Percentiles rank a stretch among this genome's conserved stretches.
Evolutionary conservation across 2,113 vertebrate genomes (phyloP).

Genomic region (Otis tarda): DNA sequence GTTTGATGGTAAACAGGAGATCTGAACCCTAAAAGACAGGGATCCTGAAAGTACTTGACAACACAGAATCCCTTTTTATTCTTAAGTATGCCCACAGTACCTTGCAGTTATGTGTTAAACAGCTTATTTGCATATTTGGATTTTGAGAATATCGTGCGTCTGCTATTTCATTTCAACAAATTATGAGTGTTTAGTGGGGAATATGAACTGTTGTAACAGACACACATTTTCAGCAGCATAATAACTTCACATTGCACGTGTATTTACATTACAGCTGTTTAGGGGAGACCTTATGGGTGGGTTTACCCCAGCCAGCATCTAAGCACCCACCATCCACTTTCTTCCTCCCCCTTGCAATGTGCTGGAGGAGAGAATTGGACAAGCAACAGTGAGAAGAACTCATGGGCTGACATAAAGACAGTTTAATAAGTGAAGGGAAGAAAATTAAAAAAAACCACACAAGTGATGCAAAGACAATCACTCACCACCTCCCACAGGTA

Average conservation of each 20-base stretch:
- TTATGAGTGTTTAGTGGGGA: neutral
- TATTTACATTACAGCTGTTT: neutral
- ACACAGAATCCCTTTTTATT: neutral
- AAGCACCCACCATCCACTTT: rapidly evolving
- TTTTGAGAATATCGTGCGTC: neutral
- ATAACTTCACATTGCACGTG: neutral
- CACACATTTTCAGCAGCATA: neutral
- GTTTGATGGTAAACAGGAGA: neutral
- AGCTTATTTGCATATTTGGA: neutral
- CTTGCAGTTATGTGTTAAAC: neutral
- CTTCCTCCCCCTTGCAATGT: neutral
- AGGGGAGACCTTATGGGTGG: neutral
- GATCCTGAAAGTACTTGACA: neutral
- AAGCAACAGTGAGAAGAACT: neutral
- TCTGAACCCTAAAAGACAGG: neutral
- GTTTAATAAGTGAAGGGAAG: neutral
- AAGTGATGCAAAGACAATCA: neutral
- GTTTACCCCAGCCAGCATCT: neutral
- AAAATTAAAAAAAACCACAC: neutral
- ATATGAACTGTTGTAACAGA: neutral
- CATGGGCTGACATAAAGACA: neutral
- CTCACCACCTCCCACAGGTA: neutral
- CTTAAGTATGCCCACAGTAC: neutral
- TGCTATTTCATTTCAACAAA: neutral
- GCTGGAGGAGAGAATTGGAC: neutral